Evolutionary conservation across 2,888 invertebrate species (phyloP).

Genomic region (Macrosiphum euphorbiae): DNA sequence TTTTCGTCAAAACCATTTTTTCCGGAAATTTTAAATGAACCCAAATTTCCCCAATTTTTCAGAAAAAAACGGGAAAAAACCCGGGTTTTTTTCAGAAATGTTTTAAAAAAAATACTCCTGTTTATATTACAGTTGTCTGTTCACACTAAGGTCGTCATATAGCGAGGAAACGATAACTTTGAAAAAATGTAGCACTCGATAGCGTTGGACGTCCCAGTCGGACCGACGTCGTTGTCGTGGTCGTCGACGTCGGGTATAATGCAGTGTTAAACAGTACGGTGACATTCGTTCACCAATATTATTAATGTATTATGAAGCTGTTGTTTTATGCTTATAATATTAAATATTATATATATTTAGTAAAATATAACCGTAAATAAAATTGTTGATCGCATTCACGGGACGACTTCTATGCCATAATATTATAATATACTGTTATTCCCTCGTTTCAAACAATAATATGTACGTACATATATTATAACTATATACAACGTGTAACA

Average conservation of each 20-base stretch:
- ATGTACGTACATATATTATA: too few species aligned
- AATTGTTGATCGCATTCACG: not conserved
- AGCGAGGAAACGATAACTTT: slow-evolving; percentile 24
- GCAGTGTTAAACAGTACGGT: not conserved
- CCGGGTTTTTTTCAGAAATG: too few species aligned
- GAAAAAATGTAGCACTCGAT: not conserved
- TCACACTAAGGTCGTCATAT: slow-evolving; percentile 30
- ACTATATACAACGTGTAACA: not conserved
- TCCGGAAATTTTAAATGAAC: too few species aligned
- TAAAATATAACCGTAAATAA: not conserved
- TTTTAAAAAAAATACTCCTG: not conserved
- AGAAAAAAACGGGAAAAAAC: not conserved
- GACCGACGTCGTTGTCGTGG: not conserved
- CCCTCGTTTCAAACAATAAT: not conserved
- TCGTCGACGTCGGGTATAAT: not conserved
- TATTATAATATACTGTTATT: not conserved
- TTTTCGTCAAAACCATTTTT: too few species aligned
- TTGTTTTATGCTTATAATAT: not conserved
- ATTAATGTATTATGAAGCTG: not conserved
- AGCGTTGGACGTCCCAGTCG: not conserved
- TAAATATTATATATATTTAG: not conserved
- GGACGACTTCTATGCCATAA: not conserved
- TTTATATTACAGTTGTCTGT: slow-evolving; percentile 10
- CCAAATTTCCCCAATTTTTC: too few species aligned
- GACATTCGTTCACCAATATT: not conserved